Percentiles rank a stretch among this genome's conserved stretches.
Evolutionary conservation across 2,888 invertebrate genomes (phyloP).

Genomic region (Drosophila neonasuta): DNA sequence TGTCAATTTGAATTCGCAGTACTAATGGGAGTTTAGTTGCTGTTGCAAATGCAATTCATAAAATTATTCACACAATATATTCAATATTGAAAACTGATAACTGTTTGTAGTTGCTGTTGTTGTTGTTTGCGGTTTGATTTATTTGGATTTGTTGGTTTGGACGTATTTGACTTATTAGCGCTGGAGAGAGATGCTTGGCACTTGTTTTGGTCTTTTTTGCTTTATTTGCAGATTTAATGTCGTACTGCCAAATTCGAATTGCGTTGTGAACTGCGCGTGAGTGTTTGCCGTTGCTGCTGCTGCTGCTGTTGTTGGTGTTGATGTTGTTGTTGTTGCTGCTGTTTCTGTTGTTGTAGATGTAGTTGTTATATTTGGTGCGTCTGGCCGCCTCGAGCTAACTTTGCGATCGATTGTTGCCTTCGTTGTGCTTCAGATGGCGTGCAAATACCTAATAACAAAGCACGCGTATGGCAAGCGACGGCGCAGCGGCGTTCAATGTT

Average conservation of each 20-base stretch:
- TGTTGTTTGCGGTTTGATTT: slow-evolving; percentile 8
- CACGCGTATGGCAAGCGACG: slow-evolving; percentile 74
- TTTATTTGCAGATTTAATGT: slow-evolving; percentile 67
- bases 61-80: neutral
- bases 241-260: slow-evolving; percentile 56
- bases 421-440: slow-evolving; percentile 82
- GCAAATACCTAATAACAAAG: slow-evolving; percentile 81
- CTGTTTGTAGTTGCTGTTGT: slow-evolving; percentile 36
- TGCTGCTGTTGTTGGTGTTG: slow-evolving; percentile 32
- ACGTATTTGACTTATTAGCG: slow-evolving; percentile 64
- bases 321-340: slow-evolving; percentile 10
- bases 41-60: slow-evolving; percentile 14
- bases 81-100: slow-evolving; percentile 25
- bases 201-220: slow-evolving; percentile 72
- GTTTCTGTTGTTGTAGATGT: slow-evolving; percentile 17
- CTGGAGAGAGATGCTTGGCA: slow-evolving; percentile 44
- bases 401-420: slow-evolving; percentile 75
- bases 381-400: slow-evolving; percentile 61
- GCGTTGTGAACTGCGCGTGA: slow-evolving; percentile 47
- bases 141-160: slow-evolving; percentile 44
- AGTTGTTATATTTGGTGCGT: slow-evolving; percentile 38
- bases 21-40: slow-evolving; percentile 24
- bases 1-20: slow-evolving; percentile 23
- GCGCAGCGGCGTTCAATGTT: slow-evolving; percentile 62
- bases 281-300: slow-evolving; percentile 35